Percentiles rank a stretch among this genome's conserved stretches.
These are phyloP conservation scores for Dromius quadrimaculatus DNA, from an alignment of 2,888 invertebrate genomes.

Conservation along the genomic window DNA sequence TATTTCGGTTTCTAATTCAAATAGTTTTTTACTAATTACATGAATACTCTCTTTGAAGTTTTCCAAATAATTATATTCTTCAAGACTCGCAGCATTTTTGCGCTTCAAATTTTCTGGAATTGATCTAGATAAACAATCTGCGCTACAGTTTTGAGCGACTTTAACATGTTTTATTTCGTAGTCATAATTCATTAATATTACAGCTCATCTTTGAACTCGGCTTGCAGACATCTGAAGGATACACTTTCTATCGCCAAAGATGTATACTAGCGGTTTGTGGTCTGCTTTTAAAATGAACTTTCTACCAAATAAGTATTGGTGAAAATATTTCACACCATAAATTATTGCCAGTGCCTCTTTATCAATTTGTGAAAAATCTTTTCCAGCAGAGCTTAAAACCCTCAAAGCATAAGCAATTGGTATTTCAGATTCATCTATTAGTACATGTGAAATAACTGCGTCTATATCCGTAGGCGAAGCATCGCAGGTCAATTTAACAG, in stretches of 20 bases:
- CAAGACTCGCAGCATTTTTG: background rate
- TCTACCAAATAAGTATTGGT: background rate
- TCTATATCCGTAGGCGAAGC: background rate
- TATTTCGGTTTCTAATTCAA: too few species aligned
- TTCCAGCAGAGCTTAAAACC: background rate
- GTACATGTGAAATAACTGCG: background rate
- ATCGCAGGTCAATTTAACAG: background rate
- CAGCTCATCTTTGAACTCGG: background rate
- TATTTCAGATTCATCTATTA: background rate
- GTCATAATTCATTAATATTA: background rate
- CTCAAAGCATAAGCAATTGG: background rate
- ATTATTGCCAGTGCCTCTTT: slow-evolving; percentile 2
- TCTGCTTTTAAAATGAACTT: background rate
- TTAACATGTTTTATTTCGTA: background rate
- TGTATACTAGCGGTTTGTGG: background rate
- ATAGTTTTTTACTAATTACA: too few species aligned
- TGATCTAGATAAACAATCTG: slow-evolving; percentile 3
- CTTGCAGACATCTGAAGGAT: background rate
- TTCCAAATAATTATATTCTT: too few species aligned
- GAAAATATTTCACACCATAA: background rate
- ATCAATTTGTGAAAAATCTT: background rate
- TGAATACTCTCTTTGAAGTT: too few species aligned
- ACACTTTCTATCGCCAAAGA: background rate
- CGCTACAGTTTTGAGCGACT: background rate
- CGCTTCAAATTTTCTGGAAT: background rate